phyloP scores from a whole-genome alignment of 2,113 vertebrate species.

The Chlamydotis undulata region DNA sequence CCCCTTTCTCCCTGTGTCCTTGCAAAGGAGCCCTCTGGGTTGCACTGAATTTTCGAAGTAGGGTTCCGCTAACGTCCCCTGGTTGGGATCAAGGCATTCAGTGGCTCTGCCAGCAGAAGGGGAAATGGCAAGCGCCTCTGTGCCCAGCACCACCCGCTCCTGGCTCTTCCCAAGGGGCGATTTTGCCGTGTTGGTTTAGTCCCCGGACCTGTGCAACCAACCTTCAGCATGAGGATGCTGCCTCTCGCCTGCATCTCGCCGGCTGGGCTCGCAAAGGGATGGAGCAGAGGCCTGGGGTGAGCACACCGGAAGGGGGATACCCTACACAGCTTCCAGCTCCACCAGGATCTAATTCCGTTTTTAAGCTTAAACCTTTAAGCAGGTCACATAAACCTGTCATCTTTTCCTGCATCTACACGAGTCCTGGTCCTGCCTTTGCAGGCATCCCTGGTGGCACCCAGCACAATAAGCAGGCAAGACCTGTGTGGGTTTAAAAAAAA shows the following conservation, averaged over 20 bases:
- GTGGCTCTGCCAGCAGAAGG: neutral
- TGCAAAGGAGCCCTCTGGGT: neutral
- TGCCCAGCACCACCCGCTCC: neutral
- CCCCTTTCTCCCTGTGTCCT: neutral
- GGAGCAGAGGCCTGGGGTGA: neutral
- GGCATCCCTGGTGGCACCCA: neutral
- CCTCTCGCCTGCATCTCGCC: fast-evolving
- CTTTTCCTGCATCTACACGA: neutral
- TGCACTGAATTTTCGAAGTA: neutral
- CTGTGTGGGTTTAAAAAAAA: neutral
- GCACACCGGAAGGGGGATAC: neutral
- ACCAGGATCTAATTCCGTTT: neutral
- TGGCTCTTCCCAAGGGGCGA: neutral
- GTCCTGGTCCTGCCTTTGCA: neutral
- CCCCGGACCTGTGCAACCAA: neutral
- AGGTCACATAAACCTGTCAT: neutral
- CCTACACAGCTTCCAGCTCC: neutral
- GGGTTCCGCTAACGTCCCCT: neutral
- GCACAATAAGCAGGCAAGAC: neutral
- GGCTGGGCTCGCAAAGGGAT: fast-evolving
- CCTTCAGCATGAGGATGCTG: neutral
- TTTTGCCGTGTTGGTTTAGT: neutral
- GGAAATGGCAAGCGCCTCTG: fast-evolving
- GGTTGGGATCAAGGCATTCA: fast-evolving
- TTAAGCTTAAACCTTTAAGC: neutral